A percentile compares a stretch with the other conserved stretches of the same genome.
Conservation (phyloP, 37 sponge, comb jelly and placozoan genomes). For the Halichondria panicea region DNA sequence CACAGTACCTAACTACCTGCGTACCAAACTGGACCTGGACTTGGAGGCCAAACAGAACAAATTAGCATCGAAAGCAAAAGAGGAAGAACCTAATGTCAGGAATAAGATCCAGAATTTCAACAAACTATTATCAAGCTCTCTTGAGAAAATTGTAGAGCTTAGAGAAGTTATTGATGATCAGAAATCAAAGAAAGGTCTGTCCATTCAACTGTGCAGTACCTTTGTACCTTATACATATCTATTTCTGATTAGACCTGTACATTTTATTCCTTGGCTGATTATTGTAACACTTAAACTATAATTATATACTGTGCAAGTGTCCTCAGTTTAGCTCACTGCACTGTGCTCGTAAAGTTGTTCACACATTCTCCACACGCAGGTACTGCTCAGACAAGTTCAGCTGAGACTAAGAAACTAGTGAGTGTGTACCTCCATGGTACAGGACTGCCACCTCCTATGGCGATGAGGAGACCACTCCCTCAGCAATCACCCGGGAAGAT, state of each 20-base stretch:
- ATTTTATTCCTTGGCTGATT: no score
- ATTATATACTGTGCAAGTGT: neutral
- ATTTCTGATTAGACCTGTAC: no score
- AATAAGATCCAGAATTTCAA: conserved; percentile 42
- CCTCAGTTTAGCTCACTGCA: neutral
- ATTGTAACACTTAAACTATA: no score
- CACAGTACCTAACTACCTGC: conserved; percentile 84
- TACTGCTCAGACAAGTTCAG: conserved; percentile 18
- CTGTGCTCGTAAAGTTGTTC: no score
- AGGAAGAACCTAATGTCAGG: neutral
- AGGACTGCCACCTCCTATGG: conserved; percentile 17
- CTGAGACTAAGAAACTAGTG: conserved; percentile 63
- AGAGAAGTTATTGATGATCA: conserved; percentile 48
- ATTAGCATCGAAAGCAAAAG: neutral
- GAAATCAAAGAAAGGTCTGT: conserved; percentile 42
- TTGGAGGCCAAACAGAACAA: conserved; percentile 73
- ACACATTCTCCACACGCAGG: conserved; percentile 1
- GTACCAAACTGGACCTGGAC: conserved; percentile 87
- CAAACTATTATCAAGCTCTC: conserved; percentile 15
- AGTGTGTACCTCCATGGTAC: conserved; percentile 54
- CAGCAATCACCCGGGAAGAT: neutral
- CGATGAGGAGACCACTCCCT: conserved; percentile 1
- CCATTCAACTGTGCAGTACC: no score
- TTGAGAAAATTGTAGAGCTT: conserved; percentile 26
- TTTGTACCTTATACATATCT: no score